A percentile compares a stretch with the other conserved stretches of the same genome.
Conservation (phyloP, 2,113 vertebrate species). For the Anhinga anhinga region DNA sequence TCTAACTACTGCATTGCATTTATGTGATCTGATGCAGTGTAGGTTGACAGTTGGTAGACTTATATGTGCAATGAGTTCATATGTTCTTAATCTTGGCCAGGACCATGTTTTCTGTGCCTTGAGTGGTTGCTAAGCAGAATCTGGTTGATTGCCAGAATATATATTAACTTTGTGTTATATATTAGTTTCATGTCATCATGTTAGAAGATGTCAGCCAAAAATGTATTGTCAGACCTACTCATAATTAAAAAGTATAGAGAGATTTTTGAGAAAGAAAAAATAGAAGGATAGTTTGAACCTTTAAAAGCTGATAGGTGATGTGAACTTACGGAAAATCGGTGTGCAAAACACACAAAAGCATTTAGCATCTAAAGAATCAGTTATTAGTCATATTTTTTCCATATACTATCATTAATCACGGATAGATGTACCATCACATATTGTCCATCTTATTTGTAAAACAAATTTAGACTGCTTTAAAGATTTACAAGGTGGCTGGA, state of each 20-base stretch:
- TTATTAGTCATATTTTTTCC: background rate
- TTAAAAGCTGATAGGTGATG: background rate
- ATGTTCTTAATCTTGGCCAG: background rate
- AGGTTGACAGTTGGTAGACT: background rate
- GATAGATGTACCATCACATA: background rate
- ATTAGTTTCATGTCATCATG: background rate
- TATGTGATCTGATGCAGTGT: background rate
- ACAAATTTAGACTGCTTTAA: background rate
- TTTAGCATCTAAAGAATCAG: background rate
- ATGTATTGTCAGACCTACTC: background rate
- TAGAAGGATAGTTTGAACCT: background rate
- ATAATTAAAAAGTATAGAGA: background rate
- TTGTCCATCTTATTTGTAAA: background rate
- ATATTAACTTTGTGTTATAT: background rate
- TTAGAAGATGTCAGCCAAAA: background rate
- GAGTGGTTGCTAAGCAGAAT: background rate
- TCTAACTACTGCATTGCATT: background rate
- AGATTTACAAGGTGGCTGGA: background rate
- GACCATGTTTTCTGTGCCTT: background rate
- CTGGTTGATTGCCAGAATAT: background rate
- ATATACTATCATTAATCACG: background rate
- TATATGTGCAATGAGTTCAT: background rate
- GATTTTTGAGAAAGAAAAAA: background rate
- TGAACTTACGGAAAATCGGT: background rate
- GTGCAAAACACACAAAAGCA: background rate